These are phyloP conservation scores for Tenthredo distinguenda DNA, from an alignment of 2,888 invertebrate species.

Conservation along the genomic window DNA sequence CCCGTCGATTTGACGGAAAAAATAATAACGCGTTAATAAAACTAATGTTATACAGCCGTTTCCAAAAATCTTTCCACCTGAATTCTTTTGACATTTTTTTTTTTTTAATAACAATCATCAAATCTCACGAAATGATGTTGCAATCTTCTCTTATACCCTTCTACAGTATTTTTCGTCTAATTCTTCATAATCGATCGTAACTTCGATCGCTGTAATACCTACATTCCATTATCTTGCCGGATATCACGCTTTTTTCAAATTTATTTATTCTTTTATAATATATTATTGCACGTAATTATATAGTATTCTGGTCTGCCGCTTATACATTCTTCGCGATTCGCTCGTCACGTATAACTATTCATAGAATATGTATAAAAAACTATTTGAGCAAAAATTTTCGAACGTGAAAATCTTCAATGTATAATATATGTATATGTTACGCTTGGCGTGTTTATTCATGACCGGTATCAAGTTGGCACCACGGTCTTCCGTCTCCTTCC, in stretches of 20 bases:
- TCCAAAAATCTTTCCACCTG: too few species aligned
- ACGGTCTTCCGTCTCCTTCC: too few species aligned
- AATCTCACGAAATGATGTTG: neutral
- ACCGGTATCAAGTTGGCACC: too few species aligned
- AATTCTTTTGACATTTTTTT: constrained; percentile 68
- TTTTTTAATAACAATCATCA: constrained; percentile 54
- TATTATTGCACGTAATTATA: neutral
- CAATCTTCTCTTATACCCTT: constrained; percentile 17
- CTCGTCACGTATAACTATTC: neutral
- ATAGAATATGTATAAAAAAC: neutral
- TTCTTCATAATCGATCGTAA: neutral
- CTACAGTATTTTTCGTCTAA: neutral
- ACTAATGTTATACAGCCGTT: too few species aligned
- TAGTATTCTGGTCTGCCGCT: neutral
- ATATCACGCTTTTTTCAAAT: neutral
- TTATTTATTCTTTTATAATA: neutral
- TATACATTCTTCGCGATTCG: constrained; percentile 18
- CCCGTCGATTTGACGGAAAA: too few species aligned
- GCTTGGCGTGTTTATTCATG: too few species aligned
- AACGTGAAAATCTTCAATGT: neutral
- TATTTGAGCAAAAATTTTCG: neutral
- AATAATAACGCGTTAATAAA: too few species aligned
- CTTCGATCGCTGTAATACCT: neutral
- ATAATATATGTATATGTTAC: neutral
- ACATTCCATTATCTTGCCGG: neutral